Evolutionary conservation across 2,113 vertebrate genomes (phyloP).

Genomic region (Etheostoma spectabile): DNA sequence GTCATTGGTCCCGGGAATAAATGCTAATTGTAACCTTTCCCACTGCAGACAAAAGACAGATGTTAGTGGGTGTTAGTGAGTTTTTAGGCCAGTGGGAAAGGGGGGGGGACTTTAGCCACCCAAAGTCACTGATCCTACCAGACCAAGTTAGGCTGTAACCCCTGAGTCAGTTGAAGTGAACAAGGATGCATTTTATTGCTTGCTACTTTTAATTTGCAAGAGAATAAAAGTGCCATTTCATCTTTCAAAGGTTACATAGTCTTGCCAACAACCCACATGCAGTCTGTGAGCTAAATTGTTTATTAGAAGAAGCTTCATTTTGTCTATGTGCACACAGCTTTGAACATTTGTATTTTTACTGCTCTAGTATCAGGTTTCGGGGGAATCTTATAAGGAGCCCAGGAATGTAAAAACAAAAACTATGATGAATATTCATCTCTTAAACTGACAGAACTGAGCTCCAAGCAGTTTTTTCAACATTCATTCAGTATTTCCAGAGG

Average conservation of each 20-base stretch:
- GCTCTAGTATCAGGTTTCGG: not conserved
- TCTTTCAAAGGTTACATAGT: not conserved
- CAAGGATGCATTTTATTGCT: not conserved
- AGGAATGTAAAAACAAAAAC: not conserved
- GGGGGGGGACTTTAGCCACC: not conserved
- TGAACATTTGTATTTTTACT: conserved; percentile 1
- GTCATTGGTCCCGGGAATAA: too few species aligned
- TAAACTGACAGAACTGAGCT: conserved; percentile 24
- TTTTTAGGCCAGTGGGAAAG: too few species aligned
- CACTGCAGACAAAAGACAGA: too few species aligned
- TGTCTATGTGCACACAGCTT: not conserved
- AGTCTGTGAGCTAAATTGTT: conserved; percentile 1
- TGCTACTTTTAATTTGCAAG: not conserved
- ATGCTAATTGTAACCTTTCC: too few species aligned
- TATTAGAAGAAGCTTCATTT: not conserved
- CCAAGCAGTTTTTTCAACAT: conserved; percentile 17
- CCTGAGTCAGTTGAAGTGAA: not conserved
- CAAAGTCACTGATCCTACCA: not conserved
- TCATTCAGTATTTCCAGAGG: conserved; percentile 30
- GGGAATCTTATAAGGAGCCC: not conserved
- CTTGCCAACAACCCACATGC: conserved; percentile 5
- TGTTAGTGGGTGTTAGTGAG: too few species aligned
- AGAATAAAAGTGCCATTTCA: not conserved
- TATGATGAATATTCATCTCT: conserved; percentile 15
- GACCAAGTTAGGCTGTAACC: not conserved